phyloP scores from a whole-genome alignment of 1,140 invertebrate species.

The Parapsyche elsis region DNA sequence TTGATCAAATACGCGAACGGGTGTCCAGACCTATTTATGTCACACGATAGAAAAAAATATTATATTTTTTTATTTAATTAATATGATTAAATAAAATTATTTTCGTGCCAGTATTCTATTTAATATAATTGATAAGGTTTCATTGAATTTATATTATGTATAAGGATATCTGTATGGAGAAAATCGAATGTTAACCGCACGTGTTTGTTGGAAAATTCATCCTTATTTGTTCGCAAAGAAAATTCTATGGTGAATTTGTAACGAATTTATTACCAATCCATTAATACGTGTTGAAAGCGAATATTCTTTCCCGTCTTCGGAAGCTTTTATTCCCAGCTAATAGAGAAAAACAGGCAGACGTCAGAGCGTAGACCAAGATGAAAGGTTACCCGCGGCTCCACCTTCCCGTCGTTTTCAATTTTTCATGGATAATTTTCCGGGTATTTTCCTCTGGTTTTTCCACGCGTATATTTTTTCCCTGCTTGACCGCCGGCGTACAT shows the following conservation, averaged over 20 bases:
- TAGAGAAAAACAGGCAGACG: slow-evolving; percentile 16
- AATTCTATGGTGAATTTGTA: background rate
- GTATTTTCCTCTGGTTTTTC: slow-evolving; percentile 43
- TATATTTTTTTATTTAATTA: too few relatives aligned
- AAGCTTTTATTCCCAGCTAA: slow-evolving; percentile 8
- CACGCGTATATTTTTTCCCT: slow-evolving; percentile 35
- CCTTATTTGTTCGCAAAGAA: background rate
- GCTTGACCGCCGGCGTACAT: slow-evolving; percentile 46
- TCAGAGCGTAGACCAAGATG: slow-evolving; percentile 22
- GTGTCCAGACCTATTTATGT: too few relatives aligned
- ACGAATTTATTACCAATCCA: slow-evolving; percentile 23
- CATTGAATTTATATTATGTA: too few relatives aligned
- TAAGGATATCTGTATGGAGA: background rate
- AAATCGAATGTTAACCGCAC: background rate
- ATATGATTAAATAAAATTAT: too few relatives aligned
- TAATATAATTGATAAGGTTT: too few relatives aligned
- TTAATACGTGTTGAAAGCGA: slow-evolving; percentile 23
- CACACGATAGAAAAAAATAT: too few relatives aligned
- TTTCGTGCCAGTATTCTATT: too few relatives aligned
- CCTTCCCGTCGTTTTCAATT: slow-evolving; percentile 49
- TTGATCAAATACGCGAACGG: slow-evolving; percentile 6
- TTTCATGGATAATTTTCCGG: slow-evolving; percentile 56
- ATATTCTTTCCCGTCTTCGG: background rate
- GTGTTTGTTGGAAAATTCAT: background rate
- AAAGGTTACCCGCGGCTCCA: slow-evolving; percentile 28